Evolutionary conservation across 2,888 invertebrate genomes (phyloP), one percentile per base, ranked within the genome.

Genomic region (Luperina nickerlii): DNA sequence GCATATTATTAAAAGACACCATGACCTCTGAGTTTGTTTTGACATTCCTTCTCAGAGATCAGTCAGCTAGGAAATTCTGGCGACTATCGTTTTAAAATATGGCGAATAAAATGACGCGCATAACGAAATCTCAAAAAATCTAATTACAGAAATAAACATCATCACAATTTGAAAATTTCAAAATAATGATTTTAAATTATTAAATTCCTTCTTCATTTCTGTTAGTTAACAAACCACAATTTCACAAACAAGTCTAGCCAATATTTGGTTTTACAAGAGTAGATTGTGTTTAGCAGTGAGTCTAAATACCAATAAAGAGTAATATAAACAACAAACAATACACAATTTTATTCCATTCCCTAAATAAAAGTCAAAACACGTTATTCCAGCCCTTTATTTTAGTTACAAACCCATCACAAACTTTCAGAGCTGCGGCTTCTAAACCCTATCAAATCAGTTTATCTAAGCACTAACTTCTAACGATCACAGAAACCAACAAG

Each of bases 381-480:
- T 76, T 20, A 63, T 70, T 57, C 57, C 32, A 77, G 63, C 20
- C 71, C 51, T 84, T 84, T 84, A 74, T 84, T 81, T 80, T 74
- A 80, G 81, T 84, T 71, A 65, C 15, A 69, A 81, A 81, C 32
- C 72, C 65, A 84, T 77, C 77, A 68, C 48, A 69, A 84, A 84
- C 60, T 76, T 77, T 71, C 60, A 73, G 38, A 63, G 32, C 75
- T 75, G 83, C 51, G 79, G 79, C 63, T 71, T 71, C 70, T 70
- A 75, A 75, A 54, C 57, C 76, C 83, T 82, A 86, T 85, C 79
- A 82, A 85, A 85, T 85, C 86, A 72, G 79, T 86, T 88, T 80
- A 79, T 83, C 67, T 81, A 83, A 76, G 77, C 83, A 76, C 87
- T 83, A 85, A 87, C 69, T 88, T 80, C 62, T 77, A 87, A 87